Base-by-base conservation (phyloP, 1,140 invertebrate species). In the Calycopis cecrops region DNA sequence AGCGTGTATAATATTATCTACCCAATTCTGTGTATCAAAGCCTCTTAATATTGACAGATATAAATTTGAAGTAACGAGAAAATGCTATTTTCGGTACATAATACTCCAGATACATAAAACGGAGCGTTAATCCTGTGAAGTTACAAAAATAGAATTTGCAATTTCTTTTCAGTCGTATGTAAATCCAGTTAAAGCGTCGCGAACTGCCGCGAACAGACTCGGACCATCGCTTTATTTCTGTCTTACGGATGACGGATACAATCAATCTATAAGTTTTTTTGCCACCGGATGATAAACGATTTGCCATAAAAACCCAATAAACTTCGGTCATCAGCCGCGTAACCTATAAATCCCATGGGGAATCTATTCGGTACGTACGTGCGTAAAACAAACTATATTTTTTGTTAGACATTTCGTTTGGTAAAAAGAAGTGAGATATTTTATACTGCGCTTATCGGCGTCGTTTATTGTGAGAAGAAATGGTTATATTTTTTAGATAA, bases 261-360 rank as follows among this genome's bases (percentile, higher is more conserved):
- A 44, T 44, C 44, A 62, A 52, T 53, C 55, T 38, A 17, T 35
- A 51, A 38, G 37, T 57, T 57, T 55, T 57, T 51, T 35, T 52
- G 55, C 52, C 21, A 57, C 52, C 52, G 58, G 62, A 69, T 71
- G 68, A 72, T 76, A 73, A 67, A 74, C 70, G 66, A 70, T 56
- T 73, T 73, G 68, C 63, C 61, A 60, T 50, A 70, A 69, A 70
- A 64, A 64, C 55, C 63, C 72, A 63, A 58, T 57, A 60, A 67
- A 62, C 59, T 53, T 59, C 52, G 67, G 65, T 65, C 73, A 69
- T 69, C 68, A 63, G 63, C 61, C 75, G 73, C 74, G 76, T 44
- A 78, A 72, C 73, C 73, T 67, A 75, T 70, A 74, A 69, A 70
- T 74, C 74, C 69, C 65, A 77, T 79, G 76, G 70, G 59, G 56